A percentile compares a stretch with the other conserved stretches of the same genome.
Evolutionary conservation across 2,113 vertebrate species (phyloP).

Genomic region (Phoenicopterus ruber): DNA sequence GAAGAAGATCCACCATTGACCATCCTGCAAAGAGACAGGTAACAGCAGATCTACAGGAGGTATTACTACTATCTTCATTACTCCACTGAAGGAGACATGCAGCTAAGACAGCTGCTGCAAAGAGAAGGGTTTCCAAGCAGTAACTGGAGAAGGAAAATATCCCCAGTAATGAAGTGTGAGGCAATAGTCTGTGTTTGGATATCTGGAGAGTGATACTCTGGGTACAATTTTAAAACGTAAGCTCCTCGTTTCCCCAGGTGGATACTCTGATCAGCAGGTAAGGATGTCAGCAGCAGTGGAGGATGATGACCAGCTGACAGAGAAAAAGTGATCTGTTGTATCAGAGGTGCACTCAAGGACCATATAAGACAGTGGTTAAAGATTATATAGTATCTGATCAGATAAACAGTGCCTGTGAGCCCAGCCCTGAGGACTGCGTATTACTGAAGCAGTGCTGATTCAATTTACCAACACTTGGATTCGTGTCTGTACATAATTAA

Average conservation of each 20-base stretch:
- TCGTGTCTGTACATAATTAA: background rate
- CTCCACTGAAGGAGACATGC: background rate
- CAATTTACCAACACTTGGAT: background rate
- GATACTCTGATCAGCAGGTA: background rate
- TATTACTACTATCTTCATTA: background rate
- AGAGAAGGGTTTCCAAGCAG: background rate
- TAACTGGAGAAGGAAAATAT: background rate
- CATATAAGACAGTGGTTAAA: background rate
- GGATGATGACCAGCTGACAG: background rate
- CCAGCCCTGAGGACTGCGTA: background rate
- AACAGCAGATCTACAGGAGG: background rate
- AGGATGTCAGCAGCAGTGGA: background rate
- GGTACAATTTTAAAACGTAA: background rate
- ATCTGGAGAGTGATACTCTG: conserved; percentile 47
- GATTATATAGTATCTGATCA: background rate
- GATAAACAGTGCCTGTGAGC: background rate
- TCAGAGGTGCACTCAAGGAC: background rate
- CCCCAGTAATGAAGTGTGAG: background rate
- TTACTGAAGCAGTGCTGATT: background rate
- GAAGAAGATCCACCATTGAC: background rate
- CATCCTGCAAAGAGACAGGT: background rate
- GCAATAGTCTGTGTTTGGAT: conserved; percentile 19
- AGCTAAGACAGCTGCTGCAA: background rate
- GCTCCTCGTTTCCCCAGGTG: background rate
- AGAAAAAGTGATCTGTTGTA: background rate